A percentile compares a stretch with the other conserved stretches of the same genome.
phyloP scores from a whole-genome alignment of 2,113 vertebrate species.

The Salvator merianae region DNA sequence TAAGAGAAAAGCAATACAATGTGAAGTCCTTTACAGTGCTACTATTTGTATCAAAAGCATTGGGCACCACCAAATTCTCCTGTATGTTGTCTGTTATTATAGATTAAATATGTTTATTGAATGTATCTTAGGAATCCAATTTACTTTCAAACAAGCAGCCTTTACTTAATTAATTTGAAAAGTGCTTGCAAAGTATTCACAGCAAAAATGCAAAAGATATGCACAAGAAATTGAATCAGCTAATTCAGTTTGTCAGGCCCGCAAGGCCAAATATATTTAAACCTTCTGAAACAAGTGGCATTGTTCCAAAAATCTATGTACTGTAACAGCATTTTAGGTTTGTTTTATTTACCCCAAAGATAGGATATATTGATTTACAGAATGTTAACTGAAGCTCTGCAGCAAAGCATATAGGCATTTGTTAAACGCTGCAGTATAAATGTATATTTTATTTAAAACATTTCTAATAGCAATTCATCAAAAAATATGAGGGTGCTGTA shows the following conservation, averaged over 20 bases:
- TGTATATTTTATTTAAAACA: not conserved
- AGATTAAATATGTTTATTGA: slow-evolving; percentile 11
- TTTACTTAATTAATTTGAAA: slow-evolving; percentile 30
- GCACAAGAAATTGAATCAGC: not conserved
- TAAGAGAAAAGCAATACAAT: not conserved
- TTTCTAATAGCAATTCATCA: not conserved
- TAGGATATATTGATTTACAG: not conserved
- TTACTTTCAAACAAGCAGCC: slow-evolving; percentile 21
- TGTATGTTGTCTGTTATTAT: not conserved
- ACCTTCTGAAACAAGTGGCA: not conserved
- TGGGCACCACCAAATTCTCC: not conserved
- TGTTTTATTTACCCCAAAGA: not conserved
- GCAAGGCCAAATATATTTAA: not conserved
- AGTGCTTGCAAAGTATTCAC: not conserved
- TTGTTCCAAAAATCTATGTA: slow-evolving; percentile 9
- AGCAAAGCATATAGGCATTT: not conserved
- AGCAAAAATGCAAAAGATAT: slow-evolving; percentile 28
- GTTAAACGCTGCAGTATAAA: not conserved
- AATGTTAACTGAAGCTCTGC: not conserved
- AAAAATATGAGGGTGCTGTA: not conserved
- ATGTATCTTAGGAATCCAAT: not conserved
- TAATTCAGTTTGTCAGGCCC: not conserved
- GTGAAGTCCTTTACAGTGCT: not conserved
- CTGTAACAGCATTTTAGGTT: not conserved
- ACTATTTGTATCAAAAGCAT: not conserved